Base-by-base conservation (phyloP, 2,113 vertebrate genomes). In the Erythrolamprus reginae region DNA sequence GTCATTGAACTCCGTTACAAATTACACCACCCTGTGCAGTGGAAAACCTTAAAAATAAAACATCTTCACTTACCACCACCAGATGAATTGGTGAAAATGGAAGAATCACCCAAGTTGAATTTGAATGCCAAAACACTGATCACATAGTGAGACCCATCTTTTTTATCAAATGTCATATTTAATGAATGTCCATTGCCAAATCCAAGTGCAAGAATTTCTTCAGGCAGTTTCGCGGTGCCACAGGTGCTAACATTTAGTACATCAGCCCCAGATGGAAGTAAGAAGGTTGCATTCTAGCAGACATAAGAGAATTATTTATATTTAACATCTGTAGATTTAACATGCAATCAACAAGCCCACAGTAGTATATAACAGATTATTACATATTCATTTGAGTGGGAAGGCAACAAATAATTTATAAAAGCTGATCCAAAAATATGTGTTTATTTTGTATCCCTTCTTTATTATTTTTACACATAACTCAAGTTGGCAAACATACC, bases 91-190 rank as follows among this genome's bases (percentile, higher is more conserved):
- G 96, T 97, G 94, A 99, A 99, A n/a, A 91, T 0, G 8, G 89
- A 15, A 7, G 93, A 13, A 94, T 99, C 98, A 3, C 97, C 98
- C 87, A 99, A 95, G 91, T 99, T 98, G 95, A 98, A 99, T 51
- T 50, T 92, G 93, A 99, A 96, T 7, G 86, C 92, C 90, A 99
- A 91, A 86, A 94, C 95, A 33, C 94, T 92, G 0, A 99, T 97
- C 1, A 89, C 50, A 91, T 99, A 99, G 6, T 9, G 17, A 42
- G 87, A n/a, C 13, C 92, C 93, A 1, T 48, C 15, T 8, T 94
- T 91, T 83, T 94, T 97, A 48, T 97, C 95, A 93, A 99, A 99
- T 92, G 84, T 93, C 91, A 99, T 93, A 2, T 92, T 96, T 89
- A 99, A 95, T 0, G 90, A 92, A 51, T 98, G 97, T 89, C 98